phyloP scores from a whole-genome alignment of 2,113 vertebrate species.

The Clarias gariepinus region DNA sequence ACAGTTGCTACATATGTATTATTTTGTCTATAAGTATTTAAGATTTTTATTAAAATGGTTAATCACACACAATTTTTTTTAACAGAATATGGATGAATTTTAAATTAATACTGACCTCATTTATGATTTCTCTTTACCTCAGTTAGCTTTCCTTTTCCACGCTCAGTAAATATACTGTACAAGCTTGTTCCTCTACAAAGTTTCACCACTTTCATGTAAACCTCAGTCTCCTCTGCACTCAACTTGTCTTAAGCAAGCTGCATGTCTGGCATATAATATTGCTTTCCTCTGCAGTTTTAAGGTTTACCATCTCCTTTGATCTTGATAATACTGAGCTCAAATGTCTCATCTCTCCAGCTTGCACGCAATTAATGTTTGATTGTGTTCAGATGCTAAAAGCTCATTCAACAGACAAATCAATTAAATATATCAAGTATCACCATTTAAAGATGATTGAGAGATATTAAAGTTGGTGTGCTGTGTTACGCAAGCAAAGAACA shows the following conservation, averaged over 20 bases:
- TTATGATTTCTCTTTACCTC: background rate
- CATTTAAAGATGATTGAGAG: slow-evolving; percentile 49
- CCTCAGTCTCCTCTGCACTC: background rate
- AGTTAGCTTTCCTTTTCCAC: background rate
- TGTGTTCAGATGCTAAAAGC: slow-evolving; percentile 49
- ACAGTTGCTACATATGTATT: background rate
- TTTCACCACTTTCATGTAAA: slow-evolving; percentile 17
- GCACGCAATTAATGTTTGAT: slow-evolving; percentile 52
- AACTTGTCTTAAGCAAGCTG: slow-evolving; percentile 21
- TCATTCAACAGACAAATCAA: slow-evolving; percentile 58
- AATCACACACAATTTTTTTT: background rate
- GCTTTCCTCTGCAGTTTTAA: slow-evolving; percentile 44
- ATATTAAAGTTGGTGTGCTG: slow-evolving; percentile 48
- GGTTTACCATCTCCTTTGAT: slow-evolving; percentile 48
- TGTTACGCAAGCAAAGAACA: slow-evolving; percentile 41
- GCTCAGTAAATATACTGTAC: background rate
- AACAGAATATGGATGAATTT: too few relatives aligned
- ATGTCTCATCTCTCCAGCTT: slow-evolving; percentile 59
- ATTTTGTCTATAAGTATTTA: background rate
- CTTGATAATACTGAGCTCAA: slow-evolving; percentile 49
- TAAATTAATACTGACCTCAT: background rate
- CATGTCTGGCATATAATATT: slow-evolving; percentile 24
- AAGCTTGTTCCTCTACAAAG: background rate
- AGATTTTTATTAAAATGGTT: too few relatives aligned
- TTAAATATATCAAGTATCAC: slow-evolving; percentile 59